Evolutionary conservation across 2,113 vertebrate genomes (phyloP).

Genomic region (Bufo gargarizans): DNA sequence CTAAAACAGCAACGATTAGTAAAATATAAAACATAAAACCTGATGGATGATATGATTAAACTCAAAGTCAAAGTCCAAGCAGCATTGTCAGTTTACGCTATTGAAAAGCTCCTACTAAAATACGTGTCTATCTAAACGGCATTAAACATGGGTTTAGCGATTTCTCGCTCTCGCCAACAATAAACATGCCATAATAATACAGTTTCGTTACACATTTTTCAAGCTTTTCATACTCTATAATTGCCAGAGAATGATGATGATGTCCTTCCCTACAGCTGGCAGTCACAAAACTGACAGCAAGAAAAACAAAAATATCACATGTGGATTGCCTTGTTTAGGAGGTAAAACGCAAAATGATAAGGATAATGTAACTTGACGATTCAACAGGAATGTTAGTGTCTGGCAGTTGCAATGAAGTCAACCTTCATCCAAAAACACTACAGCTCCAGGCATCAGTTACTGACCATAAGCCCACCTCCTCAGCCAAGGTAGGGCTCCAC

Average conservation of each 20-base stretch:
- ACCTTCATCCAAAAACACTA: neutral
- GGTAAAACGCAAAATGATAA: neutral
- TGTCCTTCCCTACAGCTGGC: slow-evolving; percentile 11
- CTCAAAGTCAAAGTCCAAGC: too few relatives aligned
- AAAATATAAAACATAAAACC: too few relatives aligned
- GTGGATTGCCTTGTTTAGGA: slow-evolving; percentile 4
- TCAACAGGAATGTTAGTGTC: neutral
- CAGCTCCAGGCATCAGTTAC: neutral
- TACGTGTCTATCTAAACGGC: neutral
- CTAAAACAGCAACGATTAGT: too few relatives aligned
- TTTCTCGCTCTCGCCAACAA: neutral
- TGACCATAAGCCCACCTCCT: too few relatives aligned
- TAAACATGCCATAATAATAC: slow-evolving; percentile 23
- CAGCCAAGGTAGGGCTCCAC: too few relatives aligned
- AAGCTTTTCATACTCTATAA: slow-evolving; percentile 18
- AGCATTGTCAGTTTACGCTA: neutral
- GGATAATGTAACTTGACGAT: neutral
- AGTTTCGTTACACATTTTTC: neutral
- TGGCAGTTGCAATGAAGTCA: neutral
- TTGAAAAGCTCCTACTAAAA: neutral
- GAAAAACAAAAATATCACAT: slow-evolving; percentile 16
- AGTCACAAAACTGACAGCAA: slow-evolving; percentile 19
- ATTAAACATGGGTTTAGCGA: neutral
- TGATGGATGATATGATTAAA: too few relatives aligned
- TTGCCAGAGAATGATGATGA: slow-evolving; percentile 16